These are phyloP conservation scores for Colaptes auratus DNA, from an alignment of 2,113 vertebrate genomes.

Conservation along the genomic window DNA sequence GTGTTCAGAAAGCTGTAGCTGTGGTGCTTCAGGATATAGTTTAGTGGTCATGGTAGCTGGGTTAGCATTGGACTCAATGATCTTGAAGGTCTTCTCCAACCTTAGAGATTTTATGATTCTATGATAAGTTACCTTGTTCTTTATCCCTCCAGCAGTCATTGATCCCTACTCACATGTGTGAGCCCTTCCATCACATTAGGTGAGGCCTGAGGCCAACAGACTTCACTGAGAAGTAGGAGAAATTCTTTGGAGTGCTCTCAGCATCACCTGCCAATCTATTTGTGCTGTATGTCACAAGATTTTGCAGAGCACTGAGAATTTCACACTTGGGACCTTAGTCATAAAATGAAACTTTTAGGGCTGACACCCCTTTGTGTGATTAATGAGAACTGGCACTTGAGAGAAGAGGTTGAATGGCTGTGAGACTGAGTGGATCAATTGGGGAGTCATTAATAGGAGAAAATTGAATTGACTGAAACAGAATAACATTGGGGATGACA, in stretches of 20 bases:
- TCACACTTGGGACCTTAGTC: not conserved
- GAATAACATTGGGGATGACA: constrained; percentile 4
- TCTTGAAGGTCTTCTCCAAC: too few species aligned
- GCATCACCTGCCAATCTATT: not conserved
- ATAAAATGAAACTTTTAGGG: constrained; percentile 22
- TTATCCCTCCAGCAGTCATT: not conserved
- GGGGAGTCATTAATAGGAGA: not conserved
- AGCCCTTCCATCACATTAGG: not conserved
- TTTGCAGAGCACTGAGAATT: not conserved
- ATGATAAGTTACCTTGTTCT: not conserved
- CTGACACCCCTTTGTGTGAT: constrained; percentile 27
- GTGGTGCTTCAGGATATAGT: too few species aligned
- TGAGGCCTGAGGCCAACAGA: not conserved
- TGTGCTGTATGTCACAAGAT: not conserved
- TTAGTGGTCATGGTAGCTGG: too few species aligned
- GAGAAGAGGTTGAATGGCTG: not conserved
- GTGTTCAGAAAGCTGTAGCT: too few species aligned
- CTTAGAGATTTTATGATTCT: too few species aligned
- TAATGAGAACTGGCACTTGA: constrained; percentile 23
- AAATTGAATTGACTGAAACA: constrained; percentile 53
- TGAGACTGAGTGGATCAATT: constrained; percentile 1
- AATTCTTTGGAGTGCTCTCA: not conserved
- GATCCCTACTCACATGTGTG: not conserved
- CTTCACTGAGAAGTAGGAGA: not conserved
- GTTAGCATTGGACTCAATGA: too few species aligned